Conservation (phyloP, 2,113 vertebrate genomes). For the Phainopepla nitens region DNA sequence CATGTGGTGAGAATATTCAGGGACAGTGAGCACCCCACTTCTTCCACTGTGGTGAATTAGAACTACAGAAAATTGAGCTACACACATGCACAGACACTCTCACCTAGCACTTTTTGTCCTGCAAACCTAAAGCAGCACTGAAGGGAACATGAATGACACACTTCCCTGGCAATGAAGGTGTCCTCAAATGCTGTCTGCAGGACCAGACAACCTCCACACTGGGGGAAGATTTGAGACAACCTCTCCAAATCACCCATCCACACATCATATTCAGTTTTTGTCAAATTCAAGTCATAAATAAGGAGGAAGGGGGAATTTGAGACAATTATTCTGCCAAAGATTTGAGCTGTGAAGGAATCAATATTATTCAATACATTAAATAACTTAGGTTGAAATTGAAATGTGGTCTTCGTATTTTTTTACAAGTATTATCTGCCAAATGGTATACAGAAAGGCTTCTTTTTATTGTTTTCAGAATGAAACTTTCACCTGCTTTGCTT, state of each 20-base stretch:
- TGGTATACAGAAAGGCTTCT: background rate
- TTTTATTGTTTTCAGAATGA: background rate
- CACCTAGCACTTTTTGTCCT: background rate
- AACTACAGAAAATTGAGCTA: background rate
- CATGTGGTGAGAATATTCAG: background rate
- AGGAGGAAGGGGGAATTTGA: background rate
- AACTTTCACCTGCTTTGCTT: background rate
- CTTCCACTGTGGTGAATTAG: rapidly evolving
- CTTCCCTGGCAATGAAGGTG: background rate
- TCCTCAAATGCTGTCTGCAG: background rate
- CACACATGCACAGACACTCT: background rate
- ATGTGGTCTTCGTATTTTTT: background rate
- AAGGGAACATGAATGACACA: background rate
- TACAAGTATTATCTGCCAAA: background rate
- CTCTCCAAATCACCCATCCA: background rate
- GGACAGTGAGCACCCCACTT: background rate
- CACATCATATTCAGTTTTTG: background rate
- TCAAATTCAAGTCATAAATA: background rate
- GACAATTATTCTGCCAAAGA: background rate
- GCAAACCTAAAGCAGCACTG: background rate
- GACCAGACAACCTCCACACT: background rate
- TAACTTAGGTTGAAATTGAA: background rate
- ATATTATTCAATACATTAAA: background rate
- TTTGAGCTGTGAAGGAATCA: background rate
- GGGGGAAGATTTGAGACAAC: background rate